Percentiles rank a stretch among this genome's conserved stretches.
Conservation (phyloP, 2,113 vertebrate genomes). For the Tringa solitaria region DNA sequence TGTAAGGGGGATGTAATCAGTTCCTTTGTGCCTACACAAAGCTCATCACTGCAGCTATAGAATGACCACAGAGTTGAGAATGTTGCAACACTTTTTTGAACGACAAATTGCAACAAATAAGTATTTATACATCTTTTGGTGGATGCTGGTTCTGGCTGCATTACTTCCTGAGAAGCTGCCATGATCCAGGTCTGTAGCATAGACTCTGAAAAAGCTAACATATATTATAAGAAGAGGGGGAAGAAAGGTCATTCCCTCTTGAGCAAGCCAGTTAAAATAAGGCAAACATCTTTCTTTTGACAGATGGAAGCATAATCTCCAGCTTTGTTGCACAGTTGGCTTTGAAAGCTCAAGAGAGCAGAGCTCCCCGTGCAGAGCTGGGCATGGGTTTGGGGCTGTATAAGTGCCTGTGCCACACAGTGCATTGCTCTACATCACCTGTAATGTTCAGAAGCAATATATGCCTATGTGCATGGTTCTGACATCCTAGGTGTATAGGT, state of each 20-base stretch:
- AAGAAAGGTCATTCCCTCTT: not conserved
- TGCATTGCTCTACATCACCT: accelerated
- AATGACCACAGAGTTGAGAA: not conserved
- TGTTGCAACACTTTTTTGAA: not conserved
- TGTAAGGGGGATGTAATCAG: not conserved
- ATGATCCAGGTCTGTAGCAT: not conserved
- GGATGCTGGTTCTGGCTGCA: not conserved
- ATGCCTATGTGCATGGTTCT: not conserved
- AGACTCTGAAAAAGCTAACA: not conserved
- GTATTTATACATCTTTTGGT: not conserved
- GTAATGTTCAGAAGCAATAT: not conserved
- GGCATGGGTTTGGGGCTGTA: not conserved
- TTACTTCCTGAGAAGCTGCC: not conserved
- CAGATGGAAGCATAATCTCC: not conserved
- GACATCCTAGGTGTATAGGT: not conserved
- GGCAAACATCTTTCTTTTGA: not conserved
- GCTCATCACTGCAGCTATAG: not conserved
- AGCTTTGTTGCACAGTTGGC: not conserved
- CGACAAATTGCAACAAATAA: not conserved
- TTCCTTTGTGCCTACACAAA: not conserved
- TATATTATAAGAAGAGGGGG: not conserved
- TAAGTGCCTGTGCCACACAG: not conserved
- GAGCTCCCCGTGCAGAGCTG: not conserved
- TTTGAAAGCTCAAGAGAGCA: not conserved
- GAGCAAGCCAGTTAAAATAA: not conserved